These are phyloP conservation scores for Xenopus borealis DNA, from an alignment of 2,113 vertebrate genomes.

Conservation along the genomic window DNA sequence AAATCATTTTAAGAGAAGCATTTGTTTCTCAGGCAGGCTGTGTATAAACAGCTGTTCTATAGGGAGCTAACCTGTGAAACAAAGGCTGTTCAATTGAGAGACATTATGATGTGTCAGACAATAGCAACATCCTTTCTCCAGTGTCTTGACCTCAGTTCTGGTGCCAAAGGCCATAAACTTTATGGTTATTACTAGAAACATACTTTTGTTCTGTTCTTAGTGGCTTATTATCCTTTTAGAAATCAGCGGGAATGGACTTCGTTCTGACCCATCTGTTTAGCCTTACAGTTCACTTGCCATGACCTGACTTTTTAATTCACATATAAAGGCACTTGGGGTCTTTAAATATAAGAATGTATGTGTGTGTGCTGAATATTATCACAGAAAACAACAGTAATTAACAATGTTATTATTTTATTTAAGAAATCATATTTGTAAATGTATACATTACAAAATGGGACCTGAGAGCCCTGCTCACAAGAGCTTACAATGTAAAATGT, in stretches of 20 bases:
- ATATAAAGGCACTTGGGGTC: background rate
- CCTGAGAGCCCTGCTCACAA: too few species aligned
- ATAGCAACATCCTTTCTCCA: constrained; percentile 10
- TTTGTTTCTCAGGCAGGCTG: too few species aligned
- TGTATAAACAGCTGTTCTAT: too few species aligned
- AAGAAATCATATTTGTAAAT: too few species aligned
- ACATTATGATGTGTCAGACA: background rate
- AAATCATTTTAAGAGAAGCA: too few species aligned
- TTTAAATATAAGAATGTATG: background rate
- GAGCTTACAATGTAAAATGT: too few species aligned
- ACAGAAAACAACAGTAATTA: too few species aligned
- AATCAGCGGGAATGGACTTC: background rate
- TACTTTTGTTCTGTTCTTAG: background rate
- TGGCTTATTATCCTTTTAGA: constrained; percentile 6
- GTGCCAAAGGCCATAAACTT: constrained; percentile 30
- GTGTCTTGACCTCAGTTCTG: constrained; percentile 10
- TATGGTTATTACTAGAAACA: constrained; percentile 27
- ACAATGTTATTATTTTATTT: background rate
- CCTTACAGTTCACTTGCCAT: background rate
- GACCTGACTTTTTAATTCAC: background rate
- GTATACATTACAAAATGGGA: too few species aligned
- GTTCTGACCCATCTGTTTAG: constrained; percentile 21
- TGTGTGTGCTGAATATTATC: too few species aligned
- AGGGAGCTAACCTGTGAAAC: too few species aligned
- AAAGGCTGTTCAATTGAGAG: background rate